phyloP scores from a whole-genome alignment of 1,140 invertebrate genomes.

The Achatina immaculata region DNA sequence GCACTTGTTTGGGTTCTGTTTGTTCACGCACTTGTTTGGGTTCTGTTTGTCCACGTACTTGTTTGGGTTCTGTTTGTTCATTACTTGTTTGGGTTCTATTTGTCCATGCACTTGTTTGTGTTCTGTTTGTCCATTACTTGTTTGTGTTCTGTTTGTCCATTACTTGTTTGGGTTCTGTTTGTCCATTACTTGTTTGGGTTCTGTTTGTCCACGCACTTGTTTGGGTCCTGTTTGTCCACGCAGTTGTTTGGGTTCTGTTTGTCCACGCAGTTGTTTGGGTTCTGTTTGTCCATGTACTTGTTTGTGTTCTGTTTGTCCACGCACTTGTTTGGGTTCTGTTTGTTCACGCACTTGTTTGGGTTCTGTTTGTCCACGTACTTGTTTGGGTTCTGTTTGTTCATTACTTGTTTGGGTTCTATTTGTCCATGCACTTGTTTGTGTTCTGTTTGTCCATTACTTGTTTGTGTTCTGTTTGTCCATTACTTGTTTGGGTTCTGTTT shows the following conservation, averaged over 20 bases:
- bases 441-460: neutral
- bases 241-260: neutral
- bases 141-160: neutral
- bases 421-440: neutral
- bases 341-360: neutral
- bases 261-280: neutral
- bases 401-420: neutral
- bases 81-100: neutral
- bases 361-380: neutral
- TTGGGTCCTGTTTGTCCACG: neutral
- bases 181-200: neutral
- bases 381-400: neutral
- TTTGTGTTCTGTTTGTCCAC: neutral
- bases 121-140: neutral
- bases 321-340: neutral
- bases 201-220: neutral
- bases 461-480: neutral
- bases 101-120: neutral
- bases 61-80: neutral
- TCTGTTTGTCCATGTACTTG: neutral
- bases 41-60: neutral
- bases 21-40: neutral
- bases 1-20: neutral
- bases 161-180: neutral
- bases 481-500: neutral